A percentile compares a stretch with the other conserved stretches of the same genome.
Evolutionary conservation across 2,113 vertebrate species (phyloP).

Genomic region (Cygnus buccinator): DNA sequence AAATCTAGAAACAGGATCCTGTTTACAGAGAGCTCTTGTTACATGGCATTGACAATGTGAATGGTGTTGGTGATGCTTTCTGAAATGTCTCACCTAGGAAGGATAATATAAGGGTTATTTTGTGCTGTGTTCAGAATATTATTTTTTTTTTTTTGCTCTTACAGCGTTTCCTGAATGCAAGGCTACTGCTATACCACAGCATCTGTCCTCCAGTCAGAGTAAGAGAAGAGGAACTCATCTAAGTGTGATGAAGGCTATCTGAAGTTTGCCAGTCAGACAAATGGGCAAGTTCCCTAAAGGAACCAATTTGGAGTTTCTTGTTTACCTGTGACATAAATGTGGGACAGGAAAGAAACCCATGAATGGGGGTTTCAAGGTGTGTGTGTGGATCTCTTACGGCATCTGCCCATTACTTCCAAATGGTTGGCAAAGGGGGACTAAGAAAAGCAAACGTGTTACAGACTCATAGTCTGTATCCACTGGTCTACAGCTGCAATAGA

Average conservation of each 20-base stretch:
- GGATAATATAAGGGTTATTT: background rate
- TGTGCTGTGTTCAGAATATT: background rate
- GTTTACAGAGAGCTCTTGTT: background rate
- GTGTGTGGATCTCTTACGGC: background rate
- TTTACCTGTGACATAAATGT: background rate
- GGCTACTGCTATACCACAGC: background rate
- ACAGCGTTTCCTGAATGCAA: background rate
- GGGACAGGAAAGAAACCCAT: background rate
- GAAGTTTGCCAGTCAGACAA: background rate
- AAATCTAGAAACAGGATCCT: background rate
- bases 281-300: background rate
- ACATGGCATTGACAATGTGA: background rate
- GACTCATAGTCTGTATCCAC: background rate
- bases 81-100: background rate
- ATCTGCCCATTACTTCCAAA: background rate
- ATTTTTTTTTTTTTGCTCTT: background rate
- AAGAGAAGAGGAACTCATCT: background rate
- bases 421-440: background rate
- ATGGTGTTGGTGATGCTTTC: background rate
- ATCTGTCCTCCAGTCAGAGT: background rate
- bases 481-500: background rate
- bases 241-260: background rate
- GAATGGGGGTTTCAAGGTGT: background rate
- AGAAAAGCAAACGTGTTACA: background rate
- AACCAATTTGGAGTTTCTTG: background rate